Conservation (phyloP, 2,888 invertebrate genomes). For the Emesis russula region DNA sequence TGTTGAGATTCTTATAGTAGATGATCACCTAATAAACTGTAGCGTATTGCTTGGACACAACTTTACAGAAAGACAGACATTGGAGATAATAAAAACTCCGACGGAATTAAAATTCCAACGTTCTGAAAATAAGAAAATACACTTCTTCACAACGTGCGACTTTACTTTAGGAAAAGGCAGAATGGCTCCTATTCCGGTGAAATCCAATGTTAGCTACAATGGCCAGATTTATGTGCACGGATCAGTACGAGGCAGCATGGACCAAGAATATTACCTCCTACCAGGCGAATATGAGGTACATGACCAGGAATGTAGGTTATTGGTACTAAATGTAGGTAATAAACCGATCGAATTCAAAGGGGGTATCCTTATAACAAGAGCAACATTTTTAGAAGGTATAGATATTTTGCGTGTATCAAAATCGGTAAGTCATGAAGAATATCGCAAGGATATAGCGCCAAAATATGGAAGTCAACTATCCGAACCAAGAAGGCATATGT, state of each 20-base stretch:
- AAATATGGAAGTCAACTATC: not conserved
- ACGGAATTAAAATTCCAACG: conserved; percentile 43
- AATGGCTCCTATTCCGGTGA: conserved; percentile 10
- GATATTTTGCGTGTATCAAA: not conserved
- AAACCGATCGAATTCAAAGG: not conserved
- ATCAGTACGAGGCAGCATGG: conserved; percentile 9
- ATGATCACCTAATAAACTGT: conserved; percentile 62
- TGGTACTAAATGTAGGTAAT: conserved; percentile 9
- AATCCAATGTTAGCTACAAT: not conserved
- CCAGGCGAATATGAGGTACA: conserved; percentile 31
- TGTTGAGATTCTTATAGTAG: conserved; percentile 66
- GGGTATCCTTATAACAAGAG: not conserved
- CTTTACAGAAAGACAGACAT: conserved; percentile 59
- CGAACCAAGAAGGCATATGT: not conserved
- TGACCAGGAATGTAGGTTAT: not conserved
- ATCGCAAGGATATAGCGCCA: not conserved
- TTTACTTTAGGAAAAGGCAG: conserved; percentile 6
- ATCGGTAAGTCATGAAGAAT: not conserved
- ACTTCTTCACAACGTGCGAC: not conserved
- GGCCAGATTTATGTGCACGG: conserved; percentile 23
- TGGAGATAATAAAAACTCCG: conserved; percentile 50
- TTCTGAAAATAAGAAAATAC: not conserved
- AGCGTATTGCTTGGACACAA: conserved; percentile 61
- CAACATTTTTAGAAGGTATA: not conserved
- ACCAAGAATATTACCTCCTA: conserved; percentile 14